phyloP scores from a whole-genome alignment of 2,888 invertebrate genomes.

The Ferrisia virgata region DNA sequence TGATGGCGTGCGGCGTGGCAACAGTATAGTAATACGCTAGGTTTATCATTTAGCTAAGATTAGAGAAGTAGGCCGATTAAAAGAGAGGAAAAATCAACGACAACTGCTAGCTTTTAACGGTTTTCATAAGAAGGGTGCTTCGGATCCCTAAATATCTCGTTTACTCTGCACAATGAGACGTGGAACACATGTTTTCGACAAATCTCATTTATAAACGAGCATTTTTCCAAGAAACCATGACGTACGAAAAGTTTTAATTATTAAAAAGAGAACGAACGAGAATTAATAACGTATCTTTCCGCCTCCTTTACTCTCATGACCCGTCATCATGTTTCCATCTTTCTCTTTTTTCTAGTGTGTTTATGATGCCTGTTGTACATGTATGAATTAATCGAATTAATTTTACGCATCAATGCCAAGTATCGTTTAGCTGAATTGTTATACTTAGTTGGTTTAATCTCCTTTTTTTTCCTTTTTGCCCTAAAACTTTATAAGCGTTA shows the following conservation, averaged over 20 bases:
- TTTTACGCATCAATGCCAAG: conserved; percentile 5
- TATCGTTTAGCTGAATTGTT: neutral
- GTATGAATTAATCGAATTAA: conserved; percentile 31
- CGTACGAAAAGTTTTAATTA: conserved; percentile 31
- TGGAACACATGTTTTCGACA: conserved; percentile 43
- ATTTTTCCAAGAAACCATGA: conserved; percentile 37
- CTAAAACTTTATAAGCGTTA: neutral
- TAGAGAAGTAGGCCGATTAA: conserved; percentile 42
- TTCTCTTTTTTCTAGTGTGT: neutral
- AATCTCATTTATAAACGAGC: conserved; percentile 41
- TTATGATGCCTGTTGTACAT: conserved; percentile 6
- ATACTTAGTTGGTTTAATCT: neutral
- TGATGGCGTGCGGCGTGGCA: neutral
- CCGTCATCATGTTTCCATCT: neutral
- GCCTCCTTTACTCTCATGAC: neutral
- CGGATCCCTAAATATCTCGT: conserved; percentile 44
- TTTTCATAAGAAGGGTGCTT: conserved; percentile 43
- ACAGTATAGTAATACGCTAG: conserved; percentile 10
- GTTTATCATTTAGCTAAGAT: conserved; percentile 40
- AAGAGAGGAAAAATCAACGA: conserved; percentile 26
- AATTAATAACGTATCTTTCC: conserved; percentile 29
- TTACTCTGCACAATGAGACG: conserved; percentile 39
- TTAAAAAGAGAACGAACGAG: conserved; percentile 11
- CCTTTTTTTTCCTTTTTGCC: neutral
- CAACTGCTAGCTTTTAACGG: conserved; percentile 42